Evolutionary conservation across 2,888 invertebrate genomes (phyloP).

Genomic region (Amblyteles armatorius): DNA sequence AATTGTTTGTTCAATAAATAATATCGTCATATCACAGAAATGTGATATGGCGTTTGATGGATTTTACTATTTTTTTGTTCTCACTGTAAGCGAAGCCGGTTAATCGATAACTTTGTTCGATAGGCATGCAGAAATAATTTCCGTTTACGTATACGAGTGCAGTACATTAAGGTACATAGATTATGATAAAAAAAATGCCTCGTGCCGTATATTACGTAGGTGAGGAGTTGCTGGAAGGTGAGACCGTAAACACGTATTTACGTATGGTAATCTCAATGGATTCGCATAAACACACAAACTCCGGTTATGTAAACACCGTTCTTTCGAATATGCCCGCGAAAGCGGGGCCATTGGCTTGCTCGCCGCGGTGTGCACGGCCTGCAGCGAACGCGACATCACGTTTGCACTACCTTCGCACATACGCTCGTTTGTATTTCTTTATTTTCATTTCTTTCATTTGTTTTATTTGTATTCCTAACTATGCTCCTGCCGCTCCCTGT

Average conservation of each 20-base stretch:
- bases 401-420: conserved; percentile 34
- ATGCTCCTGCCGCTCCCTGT: conserved; percentile 29
- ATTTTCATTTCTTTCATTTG: conserved; percentile 3
- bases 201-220: background rate
- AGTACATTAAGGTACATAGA: conserved; percentile 4
- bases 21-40: too few relatives aligned
- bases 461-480: conserved; percentile 49
- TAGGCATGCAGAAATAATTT: background rate
- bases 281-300: conserved; percentile 60
- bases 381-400: conserved; percentile 35
- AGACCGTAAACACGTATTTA: conserved; percentile 56
- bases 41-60: too few relatives aligned
- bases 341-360: conserved; percentile 3
- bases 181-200: background rate
- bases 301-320: conserved; percentile 58
- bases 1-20: too few relatives aligned
- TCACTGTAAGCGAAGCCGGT: too few relatives aligned
- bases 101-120: background rate
- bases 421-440: conserved; percentile 52
- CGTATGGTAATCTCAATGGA: conserved; percentile 59
- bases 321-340: conserved; percentile 55
- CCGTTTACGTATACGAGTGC: background rate
- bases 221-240: conserved; percentile 5
- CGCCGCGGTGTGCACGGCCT: conserved; percentile 23
- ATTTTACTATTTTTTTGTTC: too few relatives aligned